Evolutionary conservation across 2,113 vertebrate genomes (phyloP).

Genomic region (Ginglymostoma cirratum): DNA sequence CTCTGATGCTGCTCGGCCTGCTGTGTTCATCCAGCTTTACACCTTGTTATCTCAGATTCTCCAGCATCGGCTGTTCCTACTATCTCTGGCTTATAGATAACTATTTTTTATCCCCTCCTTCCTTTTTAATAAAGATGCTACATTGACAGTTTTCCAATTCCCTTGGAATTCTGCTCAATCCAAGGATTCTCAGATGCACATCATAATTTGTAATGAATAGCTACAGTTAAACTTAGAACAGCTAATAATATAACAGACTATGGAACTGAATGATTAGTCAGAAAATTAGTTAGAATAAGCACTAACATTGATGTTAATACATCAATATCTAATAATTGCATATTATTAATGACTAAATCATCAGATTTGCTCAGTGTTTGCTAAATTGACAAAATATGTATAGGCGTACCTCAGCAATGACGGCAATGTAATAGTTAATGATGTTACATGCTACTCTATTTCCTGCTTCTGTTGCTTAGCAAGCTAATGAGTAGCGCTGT

Average conservation of each 20-base stretch:
- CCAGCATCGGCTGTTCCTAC: no score
- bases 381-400: neutral
- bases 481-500: neutral
- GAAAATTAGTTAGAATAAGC: neutral
- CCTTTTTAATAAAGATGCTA: no score
- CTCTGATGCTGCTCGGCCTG: no score
- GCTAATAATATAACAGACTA: neutral
- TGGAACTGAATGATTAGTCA: neutral
- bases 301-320: neutral
- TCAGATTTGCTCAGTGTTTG: neutral
- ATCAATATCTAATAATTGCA: constrained; percentile 6
- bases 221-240: constrained; percentile 1
- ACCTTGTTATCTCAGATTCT: no score
- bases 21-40: no score
- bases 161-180: no score
- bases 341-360: constrained; percentile 30
- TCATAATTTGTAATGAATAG: neutral
- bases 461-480: neutral
- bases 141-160: no score
- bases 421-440: constrained; percentile 4
- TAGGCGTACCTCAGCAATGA: neutral
- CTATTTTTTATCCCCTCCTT: no score
- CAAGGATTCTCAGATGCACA: no score
- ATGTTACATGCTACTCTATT: neutral
- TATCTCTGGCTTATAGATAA: no score